Base-by-base conservation (phyloP, 2,113 vertebrate species). In the Ovis canadensis region DNA sequence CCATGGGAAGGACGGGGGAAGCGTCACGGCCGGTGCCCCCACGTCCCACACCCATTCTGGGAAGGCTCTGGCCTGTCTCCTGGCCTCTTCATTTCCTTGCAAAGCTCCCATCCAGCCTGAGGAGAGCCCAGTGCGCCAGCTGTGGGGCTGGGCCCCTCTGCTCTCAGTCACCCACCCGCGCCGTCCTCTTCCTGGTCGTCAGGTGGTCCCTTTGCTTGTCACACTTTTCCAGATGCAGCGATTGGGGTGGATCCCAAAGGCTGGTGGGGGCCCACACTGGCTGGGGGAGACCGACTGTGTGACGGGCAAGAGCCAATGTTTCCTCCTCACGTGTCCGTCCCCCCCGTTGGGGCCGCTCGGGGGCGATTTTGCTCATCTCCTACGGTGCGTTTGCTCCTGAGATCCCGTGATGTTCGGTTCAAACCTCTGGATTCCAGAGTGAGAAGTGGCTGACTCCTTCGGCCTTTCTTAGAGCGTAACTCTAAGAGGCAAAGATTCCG, bases 1-100 rank as follows among this genome's bases (percentile, higher is more conserved):
- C 74, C 27, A 0, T 31, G 27, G 23, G 33, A 14, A 31, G 13
- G 21, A 36, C 67, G 57, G 86, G 80, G 55, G 55, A n/a, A 50
- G 27, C 7, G 1, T 77, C 16, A 15, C 10, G 3, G 3, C 1
- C 9, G 2, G 12, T 23, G 52, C 23, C 36, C 36, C 2, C 1
- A 19, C 1, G 3, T 11, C 45, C 14, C 36, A 71, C 3, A 25
- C 5, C 21, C 29, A 0, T 12, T 19, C 45, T 50, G 57, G 23
- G 71, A 17, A 80, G 40, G 23, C 7, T 14, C n/a, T 19, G 40
- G 43, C 14, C 36, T 90, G 43, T 31, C 60, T 71, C 16, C 52
- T 31, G 14, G 90, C n/a, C 25, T 54, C 45, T 48, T 64, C 40
- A 48, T 55, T 62, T 60, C 36, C 40, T 31, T 71, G 88, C 31